Base-by-base conservation (phyloP, 23 tunicate species). In the Corella eumyota region DNA sequence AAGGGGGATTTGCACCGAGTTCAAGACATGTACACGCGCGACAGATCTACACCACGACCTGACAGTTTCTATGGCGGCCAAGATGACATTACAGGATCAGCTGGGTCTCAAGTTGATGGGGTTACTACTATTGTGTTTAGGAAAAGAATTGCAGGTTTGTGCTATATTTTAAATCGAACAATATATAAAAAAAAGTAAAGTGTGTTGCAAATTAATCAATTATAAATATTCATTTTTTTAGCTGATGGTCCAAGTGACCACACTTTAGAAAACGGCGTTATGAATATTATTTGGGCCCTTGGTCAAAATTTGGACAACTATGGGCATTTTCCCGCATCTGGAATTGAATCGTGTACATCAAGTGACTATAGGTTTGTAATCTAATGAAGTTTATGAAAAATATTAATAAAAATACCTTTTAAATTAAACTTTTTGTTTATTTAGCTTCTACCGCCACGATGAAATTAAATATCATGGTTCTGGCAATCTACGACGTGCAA, bases 381-480 rank as follows among this genome's bases (percentile, higher is more conserved):
- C 7, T 23, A n/a, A 53, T n/a, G n/a, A n/a, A n/a, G n/a, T n/a
- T n/a, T n/a, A n/a, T n/a, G n/a, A n/a, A n/a, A n/a, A n/a, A n/a
- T n/a, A n/a, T n/a, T n/a, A n/a, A n/a, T n/a, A n/a, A n/a, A n/a
- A n/a, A n/a, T n/a, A n/a, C n/a, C n/a, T n/a, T n/a, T n/a, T n/a
- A n/a, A n/a, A n/a, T n/a, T n/a, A n/a, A n/a, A n/a, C n/a, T n/a
- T n/a, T n/a, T n/a, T 48, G 28, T 28, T 2, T 25, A 20, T 58
- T 0, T 36, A 70, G 77, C 25, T 72, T 72, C 51, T 65, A 72
- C 29, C 74, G 94, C 1, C 67, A 77, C 58, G 80, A 84, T 56
- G 94, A 84, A 64, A 33, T 84, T 45, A 84, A 84, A 47, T 84
- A 84, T 47, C 94, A 84, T 69, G 94, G 94, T 3, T 51, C 73